These are phyloP conservation scores for Oreamnos americanus DNA, from an alignment of 2,113 vertebrate genomes.

Conservation along the genomic window DNA sequence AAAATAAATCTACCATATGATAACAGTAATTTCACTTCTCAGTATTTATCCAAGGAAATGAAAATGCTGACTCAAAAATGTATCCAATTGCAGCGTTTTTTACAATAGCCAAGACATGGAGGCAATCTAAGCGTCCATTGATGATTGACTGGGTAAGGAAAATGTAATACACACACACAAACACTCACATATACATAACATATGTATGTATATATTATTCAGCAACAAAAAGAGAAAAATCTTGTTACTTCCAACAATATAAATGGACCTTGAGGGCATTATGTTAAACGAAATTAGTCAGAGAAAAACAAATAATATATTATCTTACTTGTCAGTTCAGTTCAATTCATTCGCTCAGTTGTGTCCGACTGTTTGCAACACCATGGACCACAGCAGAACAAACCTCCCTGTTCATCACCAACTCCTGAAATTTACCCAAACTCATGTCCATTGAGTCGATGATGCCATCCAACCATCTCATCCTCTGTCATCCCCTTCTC, in stretches of 20 bases:
- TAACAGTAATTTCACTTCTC: not conserved
- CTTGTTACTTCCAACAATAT: not conserved
- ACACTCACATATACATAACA: not conserved
- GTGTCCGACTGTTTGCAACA: fast-evolving
- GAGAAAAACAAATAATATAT: not conserved
- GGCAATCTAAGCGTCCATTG: not conserved
- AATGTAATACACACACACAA: not conserved
- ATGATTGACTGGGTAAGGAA: no score
- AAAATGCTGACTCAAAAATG: not conserved
- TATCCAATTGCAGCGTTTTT: not conserved
- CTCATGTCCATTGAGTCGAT: not conserved
- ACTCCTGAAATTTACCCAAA: not conserved
- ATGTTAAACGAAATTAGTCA: not conserved
- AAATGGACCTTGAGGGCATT: not conserved
- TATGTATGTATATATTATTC: not conserved
- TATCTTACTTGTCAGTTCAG: not conserved
- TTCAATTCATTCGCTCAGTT: fast-evolving
- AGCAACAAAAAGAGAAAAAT: not conserved
- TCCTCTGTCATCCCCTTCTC: not conserved
- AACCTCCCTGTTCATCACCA: not conserved
- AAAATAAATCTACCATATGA: not conserved
- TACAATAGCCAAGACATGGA: not conserved
- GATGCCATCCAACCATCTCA: not conserved
- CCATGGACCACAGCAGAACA: not conserved
- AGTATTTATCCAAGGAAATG: not conserved